phyloP scores from a whole-genome alignment of 2,888 invertebrate species.

The Troides aeacus region DNA sequence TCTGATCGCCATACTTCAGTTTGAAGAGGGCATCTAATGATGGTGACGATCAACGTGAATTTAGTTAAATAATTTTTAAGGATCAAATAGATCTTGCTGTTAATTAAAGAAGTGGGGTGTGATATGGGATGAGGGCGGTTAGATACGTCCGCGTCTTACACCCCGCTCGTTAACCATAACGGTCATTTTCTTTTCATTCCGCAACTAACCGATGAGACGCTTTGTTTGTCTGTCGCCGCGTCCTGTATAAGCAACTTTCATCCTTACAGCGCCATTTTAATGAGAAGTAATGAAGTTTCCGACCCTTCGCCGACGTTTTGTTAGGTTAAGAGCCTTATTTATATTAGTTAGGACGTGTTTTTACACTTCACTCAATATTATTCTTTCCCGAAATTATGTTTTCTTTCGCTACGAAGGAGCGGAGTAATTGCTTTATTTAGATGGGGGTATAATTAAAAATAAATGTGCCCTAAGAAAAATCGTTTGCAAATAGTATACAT shows the following conservation, averaged over 20 bases:
- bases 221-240: constrained; percentile 69
- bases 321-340: constrained; percentile 73
- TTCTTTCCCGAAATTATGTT: constrained; percentile 30
- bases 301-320: constrained; percentile 62
- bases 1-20: too few relatives aligned
- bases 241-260: constrained; percentile 73
- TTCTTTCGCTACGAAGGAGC: constrained; percentile 14
- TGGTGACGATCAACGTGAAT: too few relatives aligned
- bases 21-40: too few relatives aligned
- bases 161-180: constrained; percentile 43
- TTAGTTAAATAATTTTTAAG: too few relatives aligned
- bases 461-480: constrained; percentile 1
- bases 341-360: constrained; percentile 72
- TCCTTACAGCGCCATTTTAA: constrained; percentile 69
- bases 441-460: constrained; percentile 12
- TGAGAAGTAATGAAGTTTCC: constrained; percentile 74
- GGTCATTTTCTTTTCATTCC: constrained; percentile 49
- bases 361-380: constrained; percentile 46
- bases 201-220: constrained; percentile 52
- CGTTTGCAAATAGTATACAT: neutral
- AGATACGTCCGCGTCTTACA: constrained; percentile 31
- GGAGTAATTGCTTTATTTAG: constrained; percentile 19
- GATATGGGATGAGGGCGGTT: neutral
- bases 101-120: neutral
- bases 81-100: too few relatives aligned